Percentiles rank a stretch among this genome's conserved stretches.
Evolutionary conservation across 2,797 vertebrate species (phyloP).

Genomic region (Alfaro cultratus): DNA sequence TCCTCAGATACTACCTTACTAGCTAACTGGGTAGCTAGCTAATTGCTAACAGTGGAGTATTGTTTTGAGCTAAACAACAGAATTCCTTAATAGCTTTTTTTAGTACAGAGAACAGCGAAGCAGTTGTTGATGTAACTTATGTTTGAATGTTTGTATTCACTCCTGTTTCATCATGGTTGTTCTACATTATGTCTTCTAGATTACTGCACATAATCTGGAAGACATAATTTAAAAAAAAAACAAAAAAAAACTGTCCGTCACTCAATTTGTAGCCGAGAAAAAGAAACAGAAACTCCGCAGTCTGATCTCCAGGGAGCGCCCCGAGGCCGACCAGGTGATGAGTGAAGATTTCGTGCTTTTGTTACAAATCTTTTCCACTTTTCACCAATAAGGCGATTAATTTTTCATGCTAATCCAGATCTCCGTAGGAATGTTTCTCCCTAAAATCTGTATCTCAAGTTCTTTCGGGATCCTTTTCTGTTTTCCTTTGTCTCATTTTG

Average conservation of each 20-base stretch:
- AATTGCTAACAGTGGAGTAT: background rate
- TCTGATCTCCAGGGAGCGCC: slow-evolving; percentile 47
- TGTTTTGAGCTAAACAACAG: background rate
- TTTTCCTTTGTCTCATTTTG: background rate
- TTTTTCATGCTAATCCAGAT: slow-evolving; percentile 46
- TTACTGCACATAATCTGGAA: background rate
- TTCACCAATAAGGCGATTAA: slow-evolving; percentile 50
- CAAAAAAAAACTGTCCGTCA: slow-evolving; percentile 32
- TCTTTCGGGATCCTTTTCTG: background rate
- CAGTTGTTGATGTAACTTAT: background rate
- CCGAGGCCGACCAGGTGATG: slow-evolving; percentile 58
- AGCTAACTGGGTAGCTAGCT: background rate
- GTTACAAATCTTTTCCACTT: slow-evolving; percentile 68
- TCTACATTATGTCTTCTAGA: too few species aligned
- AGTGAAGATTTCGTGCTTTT: slow-evolving; percentile 69
- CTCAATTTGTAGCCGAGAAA: slow-evolving; percentile 45
- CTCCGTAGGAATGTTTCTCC: slow-evolving; percentile 14
- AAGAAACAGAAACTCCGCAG: slow-evolving; percentile 49
- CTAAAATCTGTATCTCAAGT: background rate
- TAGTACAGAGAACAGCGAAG: background rate
- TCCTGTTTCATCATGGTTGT: background rate
- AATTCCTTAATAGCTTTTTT: background rate
- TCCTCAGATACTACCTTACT: background rate
- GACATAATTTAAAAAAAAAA: slow-evolving; percentile 31
- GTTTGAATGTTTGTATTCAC: background rate